Base-by-base conservation (phyloP, 2,113 vertebrate species). In the Mellivora capensis region DNA sequence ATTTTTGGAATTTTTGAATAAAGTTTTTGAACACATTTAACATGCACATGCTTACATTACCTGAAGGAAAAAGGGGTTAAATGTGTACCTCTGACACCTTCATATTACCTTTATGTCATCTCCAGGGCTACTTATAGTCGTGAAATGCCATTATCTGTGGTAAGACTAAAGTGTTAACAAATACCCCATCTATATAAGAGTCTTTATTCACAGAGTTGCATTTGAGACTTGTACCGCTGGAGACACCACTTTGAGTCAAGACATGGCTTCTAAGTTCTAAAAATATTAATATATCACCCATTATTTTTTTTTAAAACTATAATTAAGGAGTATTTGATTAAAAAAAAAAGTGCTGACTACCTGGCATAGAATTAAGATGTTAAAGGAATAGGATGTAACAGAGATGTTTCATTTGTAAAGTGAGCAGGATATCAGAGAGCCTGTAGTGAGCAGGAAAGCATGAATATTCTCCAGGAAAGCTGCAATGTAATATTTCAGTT, bases 361-460 rank as follows among this genome's bases (percentile, higher is more conserved):
- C 3, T 91, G 27, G 20, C 39, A 82, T 6, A 71, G 12, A 91
- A 69, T 80, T 87, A 52, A 82, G 4, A 85, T 44, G 13, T 31
- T 54, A 13, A 86, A 59, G 44, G 69, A 29, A 64, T n/a, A 37
- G 9, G 13, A 14, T 64, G 8, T 25, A 82, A 18, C 11, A n/a
- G 17, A 77, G 34, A 57, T 6, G 0, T 1, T 52, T 57, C 15
- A n/a, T 42, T 6, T 85, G 12, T 18, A 52, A 87, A 54, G 17
- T 15, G 9, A 4, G 12, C 2, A 83, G 37, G 34, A 31, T 3
- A 6, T 11, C 2, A 13, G 0, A 2, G 18, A 81, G 0, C 20
- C 29, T 11, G 4, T 9, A 37, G 9, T 52, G 29, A 59, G 7
- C 12, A 79, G 47, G 31, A 77, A 39, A 34, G 10, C 13, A 2